Conservation (phyloP, 2,113 vertebrate genomes). For the Odontesthes bonariensis region DNA sequence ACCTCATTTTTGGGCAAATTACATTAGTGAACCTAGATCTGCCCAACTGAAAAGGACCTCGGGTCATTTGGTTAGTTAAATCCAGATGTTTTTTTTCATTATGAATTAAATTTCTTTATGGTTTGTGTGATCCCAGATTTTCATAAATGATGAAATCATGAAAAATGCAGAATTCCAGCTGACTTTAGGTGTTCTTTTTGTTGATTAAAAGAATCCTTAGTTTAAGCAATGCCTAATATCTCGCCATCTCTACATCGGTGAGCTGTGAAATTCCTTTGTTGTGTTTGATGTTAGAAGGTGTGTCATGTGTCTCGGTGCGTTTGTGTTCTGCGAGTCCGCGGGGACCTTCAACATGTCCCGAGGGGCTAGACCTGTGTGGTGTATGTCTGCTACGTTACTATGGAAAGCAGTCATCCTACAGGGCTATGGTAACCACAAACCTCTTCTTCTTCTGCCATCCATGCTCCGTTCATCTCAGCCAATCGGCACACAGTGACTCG, state of each 20-base stretch:
- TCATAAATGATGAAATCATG: background rate
- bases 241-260: slow-evolving; percentile 20
- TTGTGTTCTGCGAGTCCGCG: slow-evolving; percentile 58
- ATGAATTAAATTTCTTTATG: background rate
- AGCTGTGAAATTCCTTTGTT: slow-evolving; percentile 67
- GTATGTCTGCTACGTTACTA: slow-evolving; percentile 31
- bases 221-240: slow-evolving; percentile 2
- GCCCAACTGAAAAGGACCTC: no score
- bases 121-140: background rate
- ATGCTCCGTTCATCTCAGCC: slow-evolving; percentile 55
- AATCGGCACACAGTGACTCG: slow-evolving; percentile 58
- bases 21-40: no score
- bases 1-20: no score
- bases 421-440: slow-evolving; percentile 72
- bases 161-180: background rate
- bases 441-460: slow-evolving; percentile 59
- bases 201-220: background rate
- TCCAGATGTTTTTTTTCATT: no score
- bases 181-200: background rate
- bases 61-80: no score
- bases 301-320: slow-evolving; percentile 74
- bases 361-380: slow-evolving; percentile 32
- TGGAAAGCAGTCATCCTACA: slow-evolving; percentile 60
- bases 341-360: slow-evolving; percentile 61
- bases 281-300: slow-evolving; percentile 72